A percentile compares a stretch with the other conserved stretches of the same genome.
Evolutionary conservation across 2,888 invertebrate genomes (phyloP).

Genomic region (Drosophila birchii): DNA sequence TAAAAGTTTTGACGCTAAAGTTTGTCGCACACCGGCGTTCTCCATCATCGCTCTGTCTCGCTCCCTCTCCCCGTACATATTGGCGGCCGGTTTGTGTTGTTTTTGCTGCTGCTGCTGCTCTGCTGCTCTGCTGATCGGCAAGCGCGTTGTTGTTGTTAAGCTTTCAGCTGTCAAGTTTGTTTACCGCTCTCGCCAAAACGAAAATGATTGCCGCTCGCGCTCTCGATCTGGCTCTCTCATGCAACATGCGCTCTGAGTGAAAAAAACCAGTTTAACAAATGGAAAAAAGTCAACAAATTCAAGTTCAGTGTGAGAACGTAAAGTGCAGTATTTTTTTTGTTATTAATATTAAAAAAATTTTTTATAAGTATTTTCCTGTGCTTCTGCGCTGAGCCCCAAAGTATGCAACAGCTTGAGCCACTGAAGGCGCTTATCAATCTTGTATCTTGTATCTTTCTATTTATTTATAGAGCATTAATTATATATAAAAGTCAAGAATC

Average conservation of each 20-base stretch:
- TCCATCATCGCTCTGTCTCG: conserved; percentile 43
- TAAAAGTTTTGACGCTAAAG: conserved; percentile 76
- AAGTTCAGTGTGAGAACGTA: conserved; percentile 31
- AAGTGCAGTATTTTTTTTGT: conserved; percentile 14
- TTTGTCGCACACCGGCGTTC: conserved; percentile 56
- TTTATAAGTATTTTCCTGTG: conserved; percentile 1
- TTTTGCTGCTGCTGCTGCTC: conserved; percentile 21
- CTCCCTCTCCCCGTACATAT: conserved; percentile 64
- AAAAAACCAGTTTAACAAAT: conserved; percentile 16
- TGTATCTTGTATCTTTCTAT: background rate
- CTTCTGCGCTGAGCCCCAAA: conserved; percentile 18
- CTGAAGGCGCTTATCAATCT: background rate
- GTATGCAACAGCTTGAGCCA: conserved; percentile 25
- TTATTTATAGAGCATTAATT: too few species aligned
- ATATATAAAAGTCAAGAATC: too few species aligned
- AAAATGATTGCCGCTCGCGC: conserved; percentile 31
- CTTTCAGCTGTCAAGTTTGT: conserved; percentile 48
- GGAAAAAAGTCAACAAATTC: conserved; percentile 1
- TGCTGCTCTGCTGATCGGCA: conserved; percentile 49
- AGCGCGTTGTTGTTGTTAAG: conserved; percentile 47
- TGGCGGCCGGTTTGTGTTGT: conserved; percentile 58
- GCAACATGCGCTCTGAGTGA: conserved; percentile 11
- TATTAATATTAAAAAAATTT: background rate
- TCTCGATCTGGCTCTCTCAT: conserved; percentile 8
- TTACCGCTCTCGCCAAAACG: conserved; percentile 61